Percentiles rank a stretch among this genome's conserved stretches.
phyloP scores from a whole-genome alignment of 30 jellyfish, hydroid and myxozoan species.

The Pelagia noctiluca region DNA sequence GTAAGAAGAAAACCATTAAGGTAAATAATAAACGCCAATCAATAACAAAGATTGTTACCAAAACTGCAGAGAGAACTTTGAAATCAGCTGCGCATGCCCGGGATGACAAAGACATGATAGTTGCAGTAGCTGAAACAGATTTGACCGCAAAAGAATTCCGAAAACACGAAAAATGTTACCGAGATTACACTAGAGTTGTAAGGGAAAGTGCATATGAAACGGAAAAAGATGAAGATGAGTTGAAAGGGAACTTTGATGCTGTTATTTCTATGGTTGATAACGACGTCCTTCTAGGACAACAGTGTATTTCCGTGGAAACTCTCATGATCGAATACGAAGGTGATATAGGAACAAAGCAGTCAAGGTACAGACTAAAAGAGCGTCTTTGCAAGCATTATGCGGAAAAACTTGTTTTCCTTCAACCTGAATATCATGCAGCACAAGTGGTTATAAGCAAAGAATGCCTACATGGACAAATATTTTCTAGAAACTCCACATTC shows the following conservation, averaged over 20 bases:
- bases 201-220: slow-evolving; percentile 22
- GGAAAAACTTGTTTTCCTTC: neutral
- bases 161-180: slow-evolving; percentile 31
- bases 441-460: slow-evolving; percentile 3
- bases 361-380: neutral
- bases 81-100: neutral
- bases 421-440: neutral
- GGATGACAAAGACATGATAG: neutral
- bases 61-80: slow-evolving; percentile 1
- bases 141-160: slow-evolving; percentile 16
- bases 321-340: neutral
- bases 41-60: neutral
- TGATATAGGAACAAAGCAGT: neutral
- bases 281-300: slow-evolving; percentile 44
- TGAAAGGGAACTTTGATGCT: slow-evolving; percentile 28
- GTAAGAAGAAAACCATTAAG: slow-evolving; percentile 22
- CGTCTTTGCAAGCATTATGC: neutral
- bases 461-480: neutral
- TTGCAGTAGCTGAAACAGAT: neutral
- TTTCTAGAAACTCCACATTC: neutral
- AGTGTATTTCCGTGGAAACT: slow-evolving; percentile 45
- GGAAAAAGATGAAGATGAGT: neutral
- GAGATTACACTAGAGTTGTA: slow-evolving; percentile 47
- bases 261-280: slow-evolving; percentile 33
- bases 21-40: neutral